Percentiles rank a stretch among this genome's conserved stretches.
These are phyloP conservation scores for Acanthurus tractus DNA, from an alignment of 2,797 vertebrate species.

Conservation along the genomic window DNA sequence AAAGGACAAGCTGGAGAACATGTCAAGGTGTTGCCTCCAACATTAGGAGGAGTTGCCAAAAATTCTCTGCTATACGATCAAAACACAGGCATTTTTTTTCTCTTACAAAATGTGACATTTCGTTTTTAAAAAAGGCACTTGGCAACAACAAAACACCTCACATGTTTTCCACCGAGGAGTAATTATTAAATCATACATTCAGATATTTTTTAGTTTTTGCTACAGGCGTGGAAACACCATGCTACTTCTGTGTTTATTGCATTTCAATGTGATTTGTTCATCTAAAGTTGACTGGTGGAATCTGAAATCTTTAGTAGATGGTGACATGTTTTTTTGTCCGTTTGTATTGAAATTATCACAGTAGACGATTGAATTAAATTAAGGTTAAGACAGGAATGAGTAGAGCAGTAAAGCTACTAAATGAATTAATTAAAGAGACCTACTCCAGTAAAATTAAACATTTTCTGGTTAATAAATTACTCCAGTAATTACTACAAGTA, in stretches of 20 bases:
- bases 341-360: no score
- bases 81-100: not conserved
- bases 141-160: not conserved
- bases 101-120: not conserved
- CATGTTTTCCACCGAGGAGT: not conserved
- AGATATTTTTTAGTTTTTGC: not conserved
- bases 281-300: slow-evolving; percentile 22
- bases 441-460: no score
- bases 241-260: not conserved
- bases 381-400: not conserved
- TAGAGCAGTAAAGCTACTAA: no score
- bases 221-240: not conserved
- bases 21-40: not conserved
- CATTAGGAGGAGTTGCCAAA: not conserved
- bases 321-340: no score
- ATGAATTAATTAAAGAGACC: no score
- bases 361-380: not conserved
- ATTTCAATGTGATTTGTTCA: not conserved
- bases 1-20: slow-evolving; percentile 4
- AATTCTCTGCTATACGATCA: not conserved
- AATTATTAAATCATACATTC: slow-evolving; percentile 10
- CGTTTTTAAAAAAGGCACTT: not conserved
- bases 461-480: no score
- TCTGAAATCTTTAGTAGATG: not conserved
- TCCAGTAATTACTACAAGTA: no score